phyloP scores from a whole-genome alignment of 53 echinoderm and acorn worm species.

The Henricia sp. region DNA sequence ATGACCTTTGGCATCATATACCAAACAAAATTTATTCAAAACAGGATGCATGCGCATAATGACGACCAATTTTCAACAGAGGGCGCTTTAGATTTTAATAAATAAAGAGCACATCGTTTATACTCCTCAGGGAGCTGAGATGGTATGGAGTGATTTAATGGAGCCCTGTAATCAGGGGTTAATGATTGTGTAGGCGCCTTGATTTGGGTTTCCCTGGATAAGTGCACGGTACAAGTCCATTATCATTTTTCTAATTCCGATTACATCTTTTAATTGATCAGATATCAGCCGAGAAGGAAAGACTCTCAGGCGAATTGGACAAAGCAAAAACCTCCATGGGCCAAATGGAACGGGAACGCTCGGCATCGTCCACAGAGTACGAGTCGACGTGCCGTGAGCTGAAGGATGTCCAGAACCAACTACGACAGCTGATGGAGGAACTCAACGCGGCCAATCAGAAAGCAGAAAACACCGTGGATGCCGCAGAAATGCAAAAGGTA shows the following conservation, averaged over 20 bases:
- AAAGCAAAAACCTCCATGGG: slow-evolving; percentile 72
- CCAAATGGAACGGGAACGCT: slow-evolving; percentile 67
- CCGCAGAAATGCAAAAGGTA: slow-evolving; percentile 43
- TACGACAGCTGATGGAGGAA: slow-evolving; percentile 74
- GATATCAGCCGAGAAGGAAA: slow-evolving; percentile 68
- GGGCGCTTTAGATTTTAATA: neutral
- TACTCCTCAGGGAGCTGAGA: too few relatives aligned
- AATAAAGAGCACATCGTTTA: too few relatives aligned
- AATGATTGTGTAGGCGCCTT: too few relatives aligned
- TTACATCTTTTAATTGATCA: neutral
- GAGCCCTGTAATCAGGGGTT: too few relatives aligned
- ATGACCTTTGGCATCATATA: neutral
- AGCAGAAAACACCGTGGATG: slow-evolving; percentile 40
- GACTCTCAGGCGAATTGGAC: slow-evolving; percentile 69
- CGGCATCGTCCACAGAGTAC: slow-evolving; percentile 68
- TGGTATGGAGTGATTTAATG: too few relatives aligned
- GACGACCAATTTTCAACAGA: too few relatives aligned
- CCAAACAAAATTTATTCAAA: too few relatives aligned
- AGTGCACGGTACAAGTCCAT: too few relatives aligned
- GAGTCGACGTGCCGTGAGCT: slow-evolving; percentile 76
- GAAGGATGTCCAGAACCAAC: slow-evolving; percentile 76
- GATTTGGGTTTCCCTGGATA: too few relatives aligned
- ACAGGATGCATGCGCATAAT: too few relatives aligned
- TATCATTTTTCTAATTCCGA: too few relatives aligned
- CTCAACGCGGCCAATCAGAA: slow-evolving; percentile 72